These are phyloP conservation scores for Caenorhabditis sinica DNA, from an alignment of 2,888 invertebrate genomes.

Conservation along the genomic window DNA sequence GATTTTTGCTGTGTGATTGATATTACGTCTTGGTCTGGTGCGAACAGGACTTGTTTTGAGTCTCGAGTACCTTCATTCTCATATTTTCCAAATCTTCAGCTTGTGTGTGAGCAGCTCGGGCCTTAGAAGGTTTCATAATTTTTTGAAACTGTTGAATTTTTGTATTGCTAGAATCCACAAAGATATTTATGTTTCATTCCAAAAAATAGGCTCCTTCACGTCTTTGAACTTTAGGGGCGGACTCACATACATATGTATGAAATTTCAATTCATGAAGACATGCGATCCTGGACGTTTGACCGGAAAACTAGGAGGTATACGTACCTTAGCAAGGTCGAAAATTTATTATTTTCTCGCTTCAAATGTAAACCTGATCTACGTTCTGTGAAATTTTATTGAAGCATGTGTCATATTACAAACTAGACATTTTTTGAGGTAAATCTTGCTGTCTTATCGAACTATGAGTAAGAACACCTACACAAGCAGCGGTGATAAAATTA, in stretches of 20 bases:
- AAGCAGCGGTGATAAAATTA: no score
- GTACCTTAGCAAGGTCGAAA: slow-evolving; percentile 15
- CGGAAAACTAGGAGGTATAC: slow-evolving; percentile 53
- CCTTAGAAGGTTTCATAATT: no score
- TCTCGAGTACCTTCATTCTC: neutral
- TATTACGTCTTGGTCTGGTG: neutral
- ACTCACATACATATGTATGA: slow-evolving; percentile 36
- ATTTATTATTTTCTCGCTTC: slow-evolving; percentile 8
- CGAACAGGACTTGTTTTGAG: neutral
- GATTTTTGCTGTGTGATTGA: neutral
- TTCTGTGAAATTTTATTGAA: slow-evolving; percentile 6
- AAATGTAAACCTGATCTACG: slow-evolving; percentile 42
- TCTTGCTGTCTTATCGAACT: neutral
- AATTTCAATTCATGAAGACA: slow-evolving; percentile 49
- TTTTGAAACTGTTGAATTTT: no score
- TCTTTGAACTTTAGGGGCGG: slow-evolving; percentile 34
- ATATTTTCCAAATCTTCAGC: neutral
- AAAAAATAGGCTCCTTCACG: neutral
- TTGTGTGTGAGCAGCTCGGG: no score
- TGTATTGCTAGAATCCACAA: no score
- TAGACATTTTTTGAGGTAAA: slow-evolving; percentile 6
- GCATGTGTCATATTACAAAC: slow-evolving; percentile 4
- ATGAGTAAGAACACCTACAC: neutral
- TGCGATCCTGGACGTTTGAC: slow-evolving; percentile 41
- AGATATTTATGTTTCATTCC: neutral